Evolutionary conservation across 2,113 vertebrate genomes (phyloP), one percentile per base, ranked within the genome.

Genomic region (Triplophysa dalaica): DNA sequence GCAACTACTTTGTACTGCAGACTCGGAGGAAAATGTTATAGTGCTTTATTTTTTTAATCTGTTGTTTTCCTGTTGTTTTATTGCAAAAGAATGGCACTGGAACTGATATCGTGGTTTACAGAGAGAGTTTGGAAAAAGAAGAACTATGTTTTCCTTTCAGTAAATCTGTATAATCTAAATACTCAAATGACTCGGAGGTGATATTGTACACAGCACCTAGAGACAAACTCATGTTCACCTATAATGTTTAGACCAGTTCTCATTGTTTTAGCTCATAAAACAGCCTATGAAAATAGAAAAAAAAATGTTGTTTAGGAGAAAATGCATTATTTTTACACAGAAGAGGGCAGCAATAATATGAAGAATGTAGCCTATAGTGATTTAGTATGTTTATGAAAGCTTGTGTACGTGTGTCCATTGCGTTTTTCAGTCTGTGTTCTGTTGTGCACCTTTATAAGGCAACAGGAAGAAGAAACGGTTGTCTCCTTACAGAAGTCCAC

Each of bases 51-150:
- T 63, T 80, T 65, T 29, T 60, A 19, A 64, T 19, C 33, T 54
- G 38, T 19, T 81, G 24, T 50, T 60, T 21, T 0, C 38, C 29
- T 60, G 61, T 61, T 69, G 64, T 62, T 76, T 24, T 68, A 38
- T 62, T 17, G 50, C 78, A 83, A 85, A 86, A 77, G 86, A 89
- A 92, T n/a, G 89, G 89, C 91, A 92, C 91, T 93, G 91, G 92
- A 93, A 90, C 84, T 86, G 76, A 87, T 84, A 29, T 38, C 74
- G 61, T 80, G 60, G 78, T 73, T 72, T 80, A 65, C 70, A 73
- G 56, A 80, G 62, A 80, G 70, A 56, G 50, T 68, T 16, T 60
- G 29, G 70, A 66, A 24, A 65, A 73, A 50, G 29, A 63, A 22
- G 16, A 64, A 54, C 29, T 64, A 19, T 64, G 45, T 58, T 41